Evolutionary conservation across 2,888 invertebrate genomes (phyloP), one percentile per base, ranked within the genome.

Genomic region (Luperina testacea): DNA sequence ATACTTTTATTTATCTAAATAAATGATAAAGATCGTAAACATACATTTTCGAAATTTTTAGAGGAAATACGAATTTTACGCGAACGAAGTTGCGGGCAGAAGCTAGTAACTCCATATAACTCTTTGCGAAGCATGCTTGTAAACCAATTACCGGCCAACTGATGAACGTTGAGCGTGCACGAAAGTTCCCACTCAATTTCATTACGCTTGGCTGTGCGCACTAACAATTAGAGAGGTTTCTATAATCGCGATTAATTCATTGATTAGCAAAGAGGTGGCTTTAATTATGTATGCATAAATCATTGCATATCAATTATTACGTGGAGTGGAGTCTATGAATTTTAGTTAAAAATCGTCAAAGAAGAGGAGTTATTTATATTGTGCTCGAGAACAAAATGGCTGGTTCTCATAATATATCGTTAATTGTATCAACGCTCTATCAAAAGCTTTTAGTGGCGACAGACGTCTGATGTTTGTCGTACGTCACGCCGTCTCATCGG

Each of bases 141-240:
- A 90, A 94, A 94, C 96, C 96, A 96, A 96, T 96, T 96, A 96
- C 94, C 94, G 94, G 92, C 89, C 90, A 90, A 89, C 93, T 93
- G 94, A 95, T 95, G 94, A 94, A 94, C 94, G 93, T 88, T 87
- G 92, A 92, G 91, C 92, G 93, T 92, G 93, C 93, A 93, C 92
- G 93, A 94, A 94, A 95, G 93, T 94, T 94, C 93, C 91, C 94
- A 94, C 92, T 94, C 93, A 92, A 93, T 94, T 94, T 92, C 91
- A 94, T 93, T 94, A 94, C 93, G 93, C 93, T 93, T 91, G 93
- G 91, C 90, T 92, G 92, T 92, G 92, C 92, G 89, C 91, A 89
- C 92, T 93, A 93, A 92, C 93, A 91, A 93, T 94, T 94, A 92
- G 91, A 92, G 91, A 92, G 91, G 91, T 93, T 92, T 93, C 92